Conservation (phyloP, 1,140 invertebrate species). For the Monochamus saltuarius region DNA sequence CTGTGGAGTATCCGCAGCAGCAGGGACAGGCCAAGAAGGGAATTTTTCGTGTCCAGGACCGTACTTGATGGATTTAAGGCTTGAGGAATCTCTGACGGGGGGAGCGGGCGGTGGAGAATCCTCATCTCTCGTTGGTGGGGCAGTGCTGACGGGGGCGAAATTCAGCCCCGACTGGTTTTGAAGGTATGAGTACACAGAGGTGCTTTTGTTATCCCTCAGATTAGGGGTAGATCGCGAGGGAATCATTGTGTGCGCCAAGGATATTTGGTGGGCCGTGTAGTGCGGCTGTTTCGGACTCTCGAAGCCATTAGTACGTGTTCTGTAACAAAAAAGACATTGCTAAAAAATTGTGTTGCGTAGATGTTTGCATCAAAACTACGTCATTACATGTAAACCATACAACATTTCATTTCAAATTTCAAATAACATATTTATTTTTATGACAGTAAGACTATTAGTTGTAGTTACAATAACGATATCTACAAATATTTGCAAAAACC, state of each 20-base stretch:
- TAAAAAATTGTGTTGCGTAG: too few relatives aligned
- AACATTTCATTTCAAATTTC: too few relatives aligned
- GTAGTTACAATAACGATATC: too few relatives aligned
- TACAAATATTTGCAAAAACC: too few relatives aligned
- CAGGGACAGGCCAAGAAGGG: conserved; percentile 73
- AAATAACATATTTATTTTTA: too few relatives aligned
- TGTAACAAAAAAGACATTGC: conserved; percentile 18
- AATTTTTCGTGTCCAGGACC: conserved; percentile 78
- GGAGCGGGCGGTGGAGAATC: conserved; percentile 59
- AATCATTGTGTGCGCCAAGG: conserved; percentile 41
- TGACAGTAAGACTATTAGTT: too few relatives aligned
- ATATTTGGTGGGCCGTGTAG: conserved; percentile 8
- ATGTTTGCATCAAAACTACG: too few relatives aligned
- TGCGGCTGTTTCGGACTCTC: conserved; percentile 28
- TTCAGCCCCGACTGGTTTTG: conserved; percentile 42
- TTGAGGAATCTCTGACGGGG: conserved; percentile 69
- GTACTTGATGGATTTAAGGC: conserved; percentile 67
- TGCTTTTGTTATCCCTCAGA: conserved; percentile 38
- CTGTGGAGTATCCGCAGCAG: conserved; percentile 53
- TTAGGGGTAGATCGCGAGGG: conserved; percentile 54
- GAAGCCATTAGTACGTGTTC: conserved; percentile 38
- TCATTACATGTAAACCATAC: too few relatives aligned
- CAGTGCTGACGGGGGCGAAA: conserved; percentile 19
- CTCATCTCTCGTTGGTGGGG: conserved; percentile 33
- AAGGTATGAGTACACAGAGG: conserved; percentile 48